phyloP scores from a whole-genome alignment of 2,888 invertebrate genomes.

The Panopea generosa region DNA sequence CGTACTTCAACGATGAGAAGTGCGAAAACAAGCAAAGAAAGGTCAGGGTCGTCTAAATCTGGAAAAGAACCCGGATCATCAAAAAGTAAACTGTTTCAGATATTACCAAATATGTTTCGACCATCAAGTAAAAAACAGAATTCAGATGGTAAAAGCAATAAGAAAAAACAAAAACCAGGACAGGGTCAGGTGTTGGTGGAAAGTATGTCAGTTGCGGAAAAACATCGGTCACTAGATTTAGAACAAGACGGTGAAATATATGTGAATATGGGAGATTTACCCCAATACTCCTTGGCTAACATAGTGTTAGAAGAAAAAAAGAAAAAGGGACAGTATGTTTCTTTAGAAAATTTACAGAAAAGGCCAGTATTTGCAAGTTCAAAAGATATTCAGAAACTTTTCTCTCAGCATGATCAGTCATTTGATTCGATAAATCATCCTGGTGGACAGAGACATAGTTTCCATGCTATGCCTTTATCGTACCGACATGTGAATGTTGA shows the following conservation, averaged over 20 bases:
- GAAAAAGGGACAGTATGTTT: conserved; percentile 61
- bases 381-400: conserved; percentile 78
- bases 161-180: conserved; percentile 22
- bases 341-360: conserved; percentile 66
- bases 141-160: conserved; percentile 39
- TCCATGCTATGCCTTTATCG: conserved; percentile 69
- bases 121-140: conserved; percentile 55
- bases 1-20: conserved; percentile 31
- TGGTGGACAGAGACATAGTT: conserved; percentile 69
- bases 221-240: conserved; percentile 1
- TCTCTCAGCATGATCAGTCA: conserved; percentile 70
- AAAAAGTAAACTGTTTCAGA: conserved; percentile 59
- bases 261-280: conserved; percentile 57
- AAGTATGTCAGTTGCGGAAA: neutral
- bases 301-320: conserved; percentile 54
- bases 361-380: conserved; percentile 78
- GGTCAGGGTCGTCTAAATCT: conserved; percentile 5
- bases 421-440: conserved; percentile 63
- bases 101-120: conserved; percentile 64
- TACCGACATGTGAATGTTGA: conserved; percentile 53
- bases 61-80: conserved; percentile 19
- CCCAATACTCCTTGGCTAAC: conserved; percentile 56
- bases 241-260: conserved; percentile 52
- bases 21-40: conserved; percentile 42
- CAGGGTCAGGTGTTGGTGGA: conserved; percentile 25